Evolutionary conservation across 2,797 vertebrate genomes (phyloP).

Genomic region (Florisuga fusca): DNA sequence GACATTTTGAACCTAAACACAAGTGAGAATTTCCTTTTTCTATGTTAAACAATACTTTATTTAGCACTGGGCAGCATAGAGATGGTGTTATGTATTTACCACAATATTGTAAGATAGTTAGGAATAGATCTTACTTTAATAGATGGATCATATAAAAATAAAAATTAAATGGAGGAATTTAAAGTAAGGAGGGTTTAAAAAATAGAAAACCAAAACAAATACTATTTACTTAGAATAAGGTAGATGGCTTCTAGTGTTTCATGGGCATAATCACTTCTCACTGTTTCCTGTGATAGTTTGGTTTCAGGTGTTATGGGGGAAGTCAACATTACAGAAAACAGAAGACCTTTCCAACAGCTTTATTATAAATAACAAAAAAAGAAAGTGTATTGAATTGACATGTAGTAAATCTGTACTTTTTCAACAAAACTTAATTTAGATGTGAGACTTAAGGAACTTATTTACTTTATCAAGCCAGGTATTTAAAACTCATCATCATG

Average conservation of each 20-base stretch:
- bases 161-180: not conserved
- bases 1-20: not conserved
- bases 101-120: not conserved
- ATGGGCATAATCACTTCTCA: not conserved
- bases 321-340: not conserved
- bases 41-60: not conserved
- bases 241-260: not conserved
- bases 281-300: not conserved
- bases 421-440: not conserved
- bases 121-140: not conserved
- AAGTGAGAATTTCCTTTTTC: not conserved
- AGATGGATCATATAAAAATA: not conserved
- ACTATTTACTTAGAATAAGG: not conserved
- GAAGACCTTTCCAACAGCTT: not conserved
- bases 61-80: not conserved
- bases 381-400: not conserved
- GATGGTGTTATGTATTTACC: not conserved
- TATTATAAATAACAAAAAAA: not conserved
- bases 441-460: not conserved
- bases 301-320: not conserved
- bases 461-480: not conserved
- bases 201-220: not conserved
- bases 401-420: not conserved
- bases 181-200: not conserved
- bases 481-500: not conserved